Evolutionary conservation across 2,888 invertebrate species (phyloP).

Genomic region (Ochropleura plecta): DNA sequence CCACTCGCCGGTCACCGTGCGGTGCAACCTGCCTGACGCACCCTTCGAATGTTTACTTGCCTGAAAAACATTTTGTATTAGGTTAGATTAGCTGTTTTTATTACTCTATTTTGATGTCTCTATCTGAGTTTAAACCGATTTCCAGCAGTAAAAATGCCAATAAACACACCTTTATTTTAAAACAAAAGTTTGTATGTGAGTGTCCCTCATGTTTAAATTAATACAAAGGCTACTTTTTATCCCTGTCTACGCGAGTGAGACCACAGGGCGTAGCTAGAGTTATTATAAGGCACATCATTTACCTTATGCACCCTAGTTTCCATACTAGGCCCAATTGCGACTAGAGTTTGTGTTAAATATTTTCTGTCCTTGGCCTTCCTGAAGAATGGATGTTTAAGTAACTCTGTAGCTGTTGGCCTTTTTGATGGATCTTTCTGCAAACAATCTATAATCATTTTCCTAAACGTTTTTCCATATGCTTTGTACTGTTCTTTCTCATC

Average conservation of each 20-base stretch:
- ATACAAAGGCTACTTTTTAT: too few relatives aligned
- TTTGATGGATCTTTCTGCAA: conserved; percentile 98
- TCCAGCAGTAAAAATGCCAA: neutral
- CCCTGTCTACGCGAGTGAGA: too few relatives aligned
- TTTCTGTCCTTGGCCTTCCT: conserved; percentile 98
- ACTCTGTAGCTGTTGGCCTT: conserved; percentile 98
- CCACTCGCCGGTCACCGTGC: conserved; percentile 98
- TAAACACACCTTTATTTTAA: neutral
- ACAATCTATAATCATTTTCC: conserved; percentile 99
- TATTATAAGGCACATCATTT: neutral
- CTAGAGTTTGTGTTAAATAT: conserved; percentile 95
- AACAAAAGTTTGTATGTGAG: too few relatives aligned
- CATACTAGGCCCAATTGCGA: conserved; percentile 96
- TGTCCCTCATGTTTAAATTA: too few relatives aligned
- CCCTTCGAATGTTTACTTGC: conserved; percentile 85
- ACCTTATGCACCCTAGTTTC: conserved; percentile 98
- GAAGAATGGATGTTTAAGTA: conserved; percentile 99
- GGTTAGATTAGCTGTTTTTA: neutral
- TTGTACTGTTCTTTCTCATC: conserved; percentile 99
- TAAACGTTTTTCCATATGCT: conserved; percentile 98
- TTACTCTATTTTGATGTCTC: neutral
- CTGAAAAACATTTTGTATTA: conserved; percentile 61
- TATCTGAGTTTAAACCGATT: neutral
- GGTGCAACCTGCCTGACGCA: conserved; percentile 94
- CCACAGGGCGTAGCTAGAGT: neutral